Base-by-base conservation (phyloP, 2,113 vertebrate genomes). In the Brachirus orientalis region DNA sequence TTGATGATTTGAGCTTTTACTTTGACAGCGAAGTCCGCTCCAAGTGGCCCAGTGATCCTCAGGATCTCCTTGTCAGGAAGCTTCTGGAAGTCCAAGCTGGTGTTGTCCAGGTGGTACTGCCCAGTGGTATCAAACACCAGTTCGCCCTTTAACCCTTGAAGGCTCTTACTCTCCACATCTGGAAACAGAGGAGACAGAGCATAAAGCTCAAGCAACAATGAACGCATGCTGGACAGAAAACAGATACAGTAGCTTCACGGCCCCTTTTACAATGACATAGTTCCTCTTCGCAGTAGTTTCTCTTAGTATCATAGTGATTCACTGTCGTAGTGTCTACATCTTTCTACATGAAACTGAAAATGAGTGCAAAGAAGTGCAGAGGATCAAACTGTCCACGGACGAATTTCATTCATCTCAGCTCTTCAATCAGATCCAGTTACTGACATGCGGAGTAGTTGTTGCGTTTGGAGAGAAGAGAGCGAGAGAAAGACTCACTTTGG, bases 101-200 rank as follows among this genome's bases (percentile, higher is more conserved):
- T 98, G 92, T 98, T 98, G 60, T 96, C 96, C 80, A 98, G 73
- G 22, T 93, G 88, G 80, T 96, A 94, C 41, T 92, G 94, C 3
- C 95, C 95, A 7, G 94, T 85, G 19, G 76, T 85, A 60, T 94
- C 94, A 59, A 98, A 91, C 35, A 75, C 88, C 54, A 94, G 93
- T 77, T 98, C 96, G 69, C 81, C 92, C 89, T 94, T 97, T n/a
- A 90, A 51, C 5, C 96, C 97, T 64, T 95, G 94, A 10, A 99
- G 93, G 7, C 95, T 97, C 90, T 95, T 98, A 63, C 94, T 97
- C 93, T 98, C 96, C 88, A 99, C 90, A 85, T 94, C 97, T 99
- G 69, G n/a, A n/a, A n/a, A n/a, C 72, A 52, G 77, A 80, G 77
- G 9, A 79, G 84, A 72, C n/a, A 65, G 19, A 47, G 37, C 4